phyloP scores from a whole-genome alignment of 1,140 invertebrate genomes.

The Drosophila tristis region DNA sequence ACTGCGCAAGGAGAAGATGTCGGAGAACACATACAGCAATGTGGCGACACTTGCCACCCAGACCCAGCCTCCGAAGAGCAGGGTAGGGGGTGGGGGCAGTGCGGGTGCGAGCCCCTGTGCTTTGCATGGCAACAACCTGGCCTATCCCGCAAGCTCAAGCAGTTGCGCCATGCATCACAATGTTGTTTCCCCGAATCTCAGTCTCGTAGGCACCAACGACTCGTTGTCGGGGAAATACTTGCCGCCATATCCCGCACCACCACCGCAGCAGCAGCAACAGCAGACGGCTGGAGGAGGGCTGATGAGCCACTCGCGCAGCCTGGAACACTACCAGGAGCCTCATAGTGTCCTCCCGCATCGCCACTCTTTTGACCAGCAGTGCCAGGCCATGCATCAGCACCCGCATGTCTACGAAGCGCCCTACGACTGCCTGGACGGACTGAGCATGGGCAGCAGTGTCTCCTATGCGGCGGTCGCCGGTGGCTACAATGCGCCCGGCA shows the following conservation, averaged over 20 bases:
- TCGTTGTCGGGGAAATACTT: slow-evolving; percentile 34
- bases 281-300: slow-evolving; percentile 20
- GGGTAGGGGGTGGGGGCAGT: neutral
- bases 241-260: slow-evolving; percentile 48
- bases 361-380: slow-evolving; percentile 82
- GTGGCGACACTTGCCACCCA: slow-evolving; percentile 36
- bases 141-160: slow-evolving; percentile 17
- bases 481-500: slow-evolving; percentile 79
- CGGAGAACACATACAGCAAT: slow-evolving; percentile 75
- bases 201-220: slow-evolving; percentile 33
- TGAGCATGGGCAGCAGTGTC: slow-evolving; percentile 71
- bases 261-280: slow-evolving; percentile 43
- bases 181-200: slow-evolving; percentile 53
- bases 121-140: slow-evolving; percentile 40
- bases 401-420: slow-evolving; percentile 74
- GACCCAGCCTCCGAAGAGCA: neutral
- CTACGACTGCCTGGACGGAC: slow-evolving; percentile 76
- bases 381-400: slow-evolving; percentile 47
- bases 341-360: slow-evolving; percentile 69
- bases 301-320: slow-evolving; percentile 81
- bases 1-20: slow-evolving; percentile 59
- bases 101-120: slow-evolving; percentile 24
- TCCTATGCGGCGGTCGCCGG: slow-evolving; percentile 76
- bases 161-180: slow-evolving; percentile 56
- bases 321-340: slow-evolving; percentile 83